A percentile compares a stretch with the other conserved stretches of the same genome.
Evolutionary conservation across 2,113 vertebrate species (phyloP).

Genomic region (Phylloscopus trochiloides): DNA sequence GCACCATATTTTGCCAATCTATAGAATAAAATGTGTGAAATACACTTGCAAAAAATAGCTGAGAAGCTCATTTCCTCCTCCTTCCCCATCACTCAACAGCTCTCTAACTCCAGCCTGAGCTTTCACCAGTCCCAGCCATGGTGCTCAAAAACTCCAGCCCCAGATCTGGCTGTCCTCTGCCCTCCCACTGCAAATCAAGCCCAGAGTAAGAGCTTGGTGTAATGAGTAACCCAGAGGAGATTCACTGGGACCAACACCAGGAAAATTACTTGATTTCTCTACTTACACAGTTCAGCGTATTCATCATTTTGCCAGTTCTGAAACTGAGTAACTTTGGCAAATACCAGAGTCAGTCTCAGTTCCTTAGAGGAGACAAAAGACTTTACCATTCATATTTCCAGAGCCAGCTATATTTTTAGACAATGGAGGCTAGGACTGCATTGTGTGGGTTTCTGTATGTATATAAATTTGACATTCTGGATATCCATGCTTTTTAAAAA

Average conservation of each 20-base stretch:
- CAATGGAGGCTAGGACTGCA: neutral
- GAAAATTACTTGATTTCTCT: neutral
- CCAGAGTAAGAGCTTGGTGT: neutral
- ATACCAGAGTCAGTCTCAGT: neutral
- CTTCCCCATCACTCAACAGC: neutral
- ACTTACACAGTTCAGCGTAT: neutral
- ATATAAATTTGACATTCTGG: neutral
- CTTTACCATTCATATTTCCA: neutral
- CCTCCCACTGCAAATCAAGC: neutral
- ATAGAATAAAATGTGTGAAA: neutral
- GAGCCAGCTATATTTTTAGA: neutral
- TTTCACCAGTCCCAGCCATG: neutral
- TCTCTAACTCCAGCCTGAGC: neutral
- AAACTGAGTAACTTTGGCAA: neutral
- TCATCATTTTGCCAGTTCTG: neutral
- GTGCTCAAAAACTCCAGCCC: neutral
- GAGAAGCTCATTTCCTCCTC: neutral
- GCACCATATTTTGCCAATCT: neutral
- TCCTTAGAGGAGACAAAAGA: neutral
- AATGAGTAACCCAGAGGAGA: neutral
- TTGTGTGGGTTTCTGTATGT: neutral
- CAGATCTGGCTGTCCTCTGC: neutral
- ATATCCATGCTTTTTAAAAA: neutral
- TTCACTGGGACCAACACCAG: neutral
- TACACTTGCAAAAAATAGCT: neutral